Conservation (phyloP, 1,140 invertebrate genomes). For the Dolichoris vasculosae region DNA sequence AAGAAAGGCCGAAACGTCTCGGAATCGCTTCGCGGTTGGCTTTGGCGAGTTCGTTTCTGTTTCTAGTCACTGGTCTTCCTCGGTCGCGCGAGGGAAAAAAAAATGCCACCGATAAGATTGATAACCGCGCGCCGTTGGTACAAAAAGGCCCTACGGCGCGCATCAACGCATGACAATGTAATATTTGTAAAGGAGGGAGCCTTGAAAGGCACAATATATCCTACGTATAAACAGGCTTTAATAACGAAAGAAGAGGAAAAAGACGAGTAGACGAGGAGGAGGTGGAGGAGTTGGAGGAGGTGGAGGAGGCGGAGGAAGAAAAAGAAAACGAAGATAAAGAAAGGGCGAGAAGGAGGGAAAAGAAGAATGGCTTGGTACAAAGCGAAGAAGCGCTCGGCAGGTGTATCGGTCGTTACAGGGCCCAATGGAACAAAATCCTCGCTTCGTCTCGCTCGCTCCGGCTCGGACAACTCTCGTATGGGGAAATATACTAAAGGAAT, state of each 20-base stretch:
- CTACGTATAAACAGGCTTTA: constrained; percentile 43
- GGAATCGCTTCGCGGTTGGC: not conserved
- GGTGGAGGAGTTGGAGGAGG: no score
- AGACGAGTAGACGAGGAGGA: not conserved
- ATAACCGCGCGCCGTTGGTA: not conserved
- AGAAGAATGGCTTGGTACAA: constrained; percentile 35
- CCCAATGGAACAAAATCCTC: constrained; percentile 37
- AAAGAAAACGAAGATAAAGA: not conserved
- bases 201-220: constrained; percentile 43
- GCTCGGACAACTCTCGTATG: not conserved
- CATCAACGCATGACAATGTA: constrained; percentile 42
- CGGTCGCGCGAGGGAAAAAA: not conserved
- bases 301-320: no score
- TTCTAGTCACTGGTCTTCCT: no score
- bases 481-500: constrained; percentile 61
- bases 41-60: no score
- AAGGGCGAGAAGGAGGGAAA: constrained; percentile 16
- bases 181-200: constrained; percentile 38
- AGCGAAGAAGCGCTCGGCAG: constrained; percentile 51
- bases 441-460: not conserved
- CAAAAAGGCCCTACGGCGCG: not conserved
- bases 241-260: constrained; percentile 39
- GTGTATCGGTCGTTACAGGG: constrained; percentile 44
- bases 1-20: constrained; percentile 12
- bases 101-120: constrained; percentile 44